Base-by-base conservation (phyloP, 1,140 invertebrate genomes). In the Meloidogyne chitwoodi region DNA sequence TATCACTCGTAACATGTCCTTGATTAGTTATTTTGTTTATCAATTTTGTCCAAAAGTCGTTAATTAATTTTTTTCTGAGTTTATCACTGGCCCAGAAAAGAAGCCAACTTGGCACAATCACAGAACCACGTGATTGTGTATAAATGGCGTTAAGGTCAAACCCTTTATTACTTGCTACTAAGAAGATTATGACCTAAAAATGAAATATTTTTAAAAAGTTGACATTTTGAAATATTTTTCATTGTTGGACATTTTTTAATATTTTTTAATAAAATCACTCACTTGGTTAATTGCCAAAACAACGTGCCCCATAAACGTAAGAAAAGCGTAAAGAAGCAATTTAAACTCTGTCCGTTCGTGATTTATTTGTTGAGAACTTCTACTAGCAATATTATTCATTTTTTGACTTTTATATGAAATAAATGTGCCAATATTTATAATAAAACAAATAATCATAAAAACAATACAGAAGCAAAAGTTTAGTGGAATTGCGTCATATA, bases 401-500 rank as follows among this genome's bases (percentile, higher is more conserved):
- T 16, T 69, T 8, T 69, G 68, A 26, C 29, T 16, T 69, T 29
- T 69, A 26, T 41, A 69, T 2, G 68, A 44, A 6, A 29, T 29
- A 41, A 69, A 27, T 19, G 68, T 61, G 19, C 44, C 26, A 69
- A 69, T 41, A n/a, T 69, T 69, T 26, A 69, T 69, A 26, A 69
- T 27, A 69, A 41, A 29, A 61, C 68, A 69, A n/a, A 41, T 29
- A 27, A 27, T 26, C 68, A 69, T 69, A 29, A 69, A 69, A 69
- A 69, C 2, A 19, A 69, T 31, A 29, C 41, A 69, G 10, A 29
- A 26, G 19, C 11, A 27, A 16, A 61, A 44, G 68, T 69, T 61
- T 29, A 69, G 5, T 56, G 48, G 48, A 56, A 56, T n/a, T 5
- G 48, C 48, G n/a, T 56, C 48, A 5, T 56, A 56, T 8, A 56